Conservation (phyloP, 2,113 vertebrate species). For the Podarcis cretensis region DNA sequence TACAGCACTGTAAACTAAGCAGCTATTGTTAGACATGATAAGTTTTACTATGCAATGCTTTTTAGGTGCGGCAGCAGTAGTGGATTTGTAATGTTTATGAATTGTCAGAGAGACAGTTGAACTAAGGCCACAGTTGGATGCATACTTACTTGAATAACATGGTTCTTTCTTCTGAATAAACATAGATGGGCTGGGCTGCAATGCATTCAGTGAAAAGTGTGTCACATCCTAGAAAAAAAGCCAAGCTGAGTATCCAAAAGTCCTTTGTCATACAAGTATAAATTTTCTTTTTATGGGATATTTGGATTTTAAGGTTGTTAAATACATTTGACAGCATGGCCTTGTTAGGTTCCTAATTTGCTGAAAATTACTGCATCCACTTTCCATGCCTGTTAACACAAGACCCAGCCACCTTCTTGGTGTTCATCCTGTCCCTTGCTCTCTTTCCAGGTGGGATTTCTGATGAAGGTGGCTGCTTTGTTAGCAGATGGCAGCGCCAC, state of each 20-base stretch:
- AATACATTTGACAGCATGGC: neutral
- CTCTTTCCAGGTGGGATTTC: conserved; percentile 52
- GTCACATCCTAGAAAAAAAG: neutral
- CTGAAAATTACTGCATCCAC: neutral
- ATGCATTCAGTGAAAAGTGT: neutral
- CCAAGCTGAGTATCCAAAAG: neutral
- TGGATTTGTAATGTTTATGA: neutral
- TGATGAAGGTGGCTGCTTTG: conserved; percentile 55
- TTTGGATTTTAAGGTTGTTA: neutral
- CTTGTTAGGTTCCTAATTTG: neutral
- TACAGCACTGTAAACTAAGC: neutral
- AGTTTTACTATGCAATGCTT: neutral
- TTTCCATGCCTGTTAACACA: neutral
- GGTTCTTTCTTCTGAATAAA: neutral
- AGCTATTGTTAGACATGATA: neutral
- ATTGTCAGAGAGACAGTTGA: neutral
- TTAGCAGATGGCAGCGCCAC: conserved; percentile 4
- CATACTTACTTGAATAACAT: neutral
- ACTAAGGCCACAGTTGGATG: neutral
- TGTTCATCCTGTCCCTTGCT: neutral
- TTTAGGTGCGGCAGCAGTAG: neutral
- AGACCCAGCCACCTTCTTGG: neutral
- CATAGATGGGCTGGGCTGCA: neutral
- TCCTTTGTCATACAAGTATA: neutral
- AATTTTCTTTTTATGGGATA: neutral